These are phyloP conservation scores for Siniperca scherzeri DNA, from an alignment of 2,797 vertebrate genomes.

Conservation along the genomic window DNA sequence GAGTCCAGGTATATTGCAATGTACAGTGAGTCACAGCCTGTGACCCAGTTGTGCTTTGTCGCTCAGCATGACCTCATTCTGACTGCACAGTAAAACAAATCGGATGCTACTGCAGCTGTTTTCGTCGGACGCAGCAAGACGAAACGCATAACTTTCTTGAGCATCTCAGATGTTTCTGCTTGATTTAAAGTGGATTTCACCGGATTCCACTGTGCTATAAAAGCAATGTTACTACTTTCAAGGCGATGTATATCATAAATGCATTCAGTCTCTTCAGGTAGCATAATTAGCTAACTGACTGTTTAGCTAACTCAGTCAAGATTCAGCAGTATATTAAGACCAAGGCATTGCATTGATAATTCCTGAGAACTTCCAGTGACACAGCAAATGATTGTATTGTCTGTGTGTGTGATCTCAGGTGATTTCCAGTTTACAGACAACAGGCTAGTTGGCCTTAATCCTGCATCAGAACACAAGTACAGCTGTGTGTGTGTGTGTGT, in stretches of 20 bases:
- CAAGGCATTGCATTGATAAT: background rate
- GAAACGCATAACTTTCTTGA: constrained; percentile 1
- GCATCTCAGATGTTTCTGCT: background rate
- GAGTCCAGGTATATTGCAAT: constrained; percentile 63
- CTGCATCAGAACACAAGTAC: constrained; percentile 40
- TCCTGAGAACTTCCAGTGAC: background rate
- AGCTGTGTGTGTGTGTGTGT: constrained; percentile 8
- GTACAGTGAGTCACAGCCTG: constrained; percentile 69
- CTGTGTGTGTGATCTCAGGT: constrained; percentile 56
- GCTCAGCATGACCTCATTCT: constrained; percentile 75
- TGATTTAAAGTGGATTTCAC: background rate
- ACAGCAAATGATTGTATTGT: background rate
- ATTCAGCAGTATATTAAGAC: background rate
- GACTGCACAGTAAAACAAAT: constrained; percentile 62
- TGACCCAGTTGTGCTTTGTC: constrained; percentile 75
- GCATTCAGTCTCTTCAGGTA: background rate
- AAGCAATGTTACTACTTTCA: background rate
- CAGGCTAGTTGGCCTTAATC: constrained; percentile 73
- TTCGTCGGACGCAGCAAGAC: background rate
- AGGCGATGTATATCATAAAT: background rate
- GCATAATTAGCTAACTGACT: background rate
- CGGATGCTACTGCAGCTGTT: constrained; percentile 47
- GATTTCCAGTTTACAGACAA: constrained; percentile 61
- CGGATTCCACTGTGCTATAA: background rate
- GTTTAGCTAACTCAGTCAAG: background rate